These are phyloP conservation scores for Leucoma salicis DNA, from an alignment of 2,888 invertebrate genomes.

Conservation along the genomic window DNA sequence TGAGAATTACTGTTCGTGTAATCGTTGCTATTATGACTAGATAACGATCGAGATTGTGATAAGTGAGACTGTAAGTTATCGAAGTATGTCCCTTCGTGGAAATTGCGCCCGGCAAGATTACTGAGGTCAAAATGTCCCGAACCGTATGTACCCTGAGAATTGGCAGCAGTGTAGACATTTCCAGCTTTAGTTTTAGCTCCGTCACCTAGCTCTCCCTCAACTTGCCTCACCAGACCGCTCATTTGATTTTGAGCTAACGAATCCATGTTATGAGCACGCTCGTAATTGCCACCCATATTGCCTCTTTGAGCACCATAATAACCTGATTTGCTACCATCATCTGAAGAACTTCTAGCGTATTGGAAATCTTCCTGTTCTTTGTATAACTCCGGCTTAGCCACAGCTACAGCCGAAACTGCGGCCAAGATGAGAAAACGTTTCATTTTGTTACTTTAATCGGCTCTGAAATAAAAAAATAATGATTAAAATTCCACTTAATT, in stretches of 20 bases:
- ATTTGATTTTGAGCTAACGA: conserved; percentile 70
- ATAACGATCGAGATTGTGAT: conserved; percentile 28
- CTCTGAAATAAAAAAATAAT: conserved; percentile 38
- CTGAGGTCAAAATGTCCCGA: conserved; percentile 61
- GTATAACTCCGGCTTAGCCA: conserved; percentile 66
- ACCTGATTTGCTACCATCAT: conserved; percentile 70
- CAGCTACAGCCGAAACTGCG: conserved; percentile 50
- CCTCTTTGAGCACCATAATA: conserved; percentile 75
- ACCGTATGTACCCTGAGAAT: conserved; percentile 67
- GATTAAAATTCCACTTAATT: background rate
- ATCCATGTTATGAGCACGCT: conserved; percentile 77
- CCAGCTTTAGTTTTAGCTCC: conserved; percentile 59
- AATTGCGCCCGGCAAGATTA: conserved; percentile 66
- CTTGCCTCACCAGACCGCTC: conserved; percentile 65
- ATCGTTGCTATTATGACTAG: conserved; percentile 25
- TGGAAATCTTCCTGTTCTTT: conserved; percentile 77
- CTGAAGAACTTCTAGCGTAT: conserved; percentile 72
- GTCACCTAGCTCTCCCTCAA: conserved; percentile 70
- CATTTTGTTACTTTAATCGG: conserved; percentile 43
- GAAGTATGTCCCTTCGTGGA: conserved; percentile 51
- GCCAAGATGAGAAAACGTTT: conserved; percentile 53
- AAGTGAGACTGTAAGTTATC: conserved; percentile 43
- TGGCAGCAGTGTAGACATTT: conserved; percentile 68
- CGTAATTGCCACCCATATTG: conserved; percentile 79
- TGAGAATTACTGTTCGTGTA: conserved; percentile 40